Base-by-base conservation (phyloP, 1,140 invertebrate species). In the Antheraea mylitta region DNA sequence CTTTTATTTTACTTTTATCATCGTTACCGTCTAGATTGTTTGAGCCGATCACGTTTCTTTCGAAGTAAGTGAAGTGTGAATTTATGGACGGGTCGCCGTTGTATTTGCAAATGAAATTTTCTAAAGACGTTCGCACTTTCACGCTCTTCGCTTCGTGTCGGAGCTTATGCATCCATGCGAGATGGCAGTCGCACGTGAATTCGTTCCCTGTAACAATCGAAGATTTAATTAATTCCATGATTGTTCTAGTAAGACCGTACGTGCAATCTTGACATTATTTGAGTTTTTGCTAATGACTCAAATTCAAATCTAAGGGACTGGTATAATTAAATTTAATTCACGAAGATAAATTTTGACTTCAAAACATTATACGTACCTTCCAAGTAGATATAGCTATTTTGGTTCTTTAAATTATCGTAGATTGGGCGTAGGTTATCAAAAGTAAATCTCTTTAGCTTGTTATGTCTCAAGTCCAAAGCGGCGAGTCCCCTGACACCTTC, bases 171-270 rank as follows among this genome's bases (percentile, higher is more conserved):
- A 96, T 95, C 96, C 96, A 97, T 18, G 94, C 93, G 73, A 97
- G 93, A 71, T 96, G 95, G 84, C 96, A 96, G 89, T 96, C 95
- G 91, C 96, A 97, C 78, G 94, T 93, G 87, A 97, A 95, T 80
- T 95, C 94, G 91, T 96, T 97, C 77, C 95, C 96, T 97, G 94
- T 65, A 89, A 90, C 80, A 90, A 84, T 82, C 66, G 70, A 69
- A 69, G 69, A 60, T 65, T 85, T 79, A 79, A 83, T 85, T 82
- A 86, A 79, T 80, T 66, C 69, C 22, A 2, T 30, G 22, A 30
- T 30, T 30, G 22, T 58, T 53, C 64, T 79, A 76, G 83, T 83
- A 82, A 70, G 70, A 76, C 65, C 76, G 66, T 71, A n/a, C 4
- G 13, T n/a, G 45, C 16, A 53, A 16, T 16, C 58, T 67, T 68